Evolutionary conservation across 2,113 vertebrate genomes (phyloP).

Genomic region (Amphiprion ocellaris): DNA sequence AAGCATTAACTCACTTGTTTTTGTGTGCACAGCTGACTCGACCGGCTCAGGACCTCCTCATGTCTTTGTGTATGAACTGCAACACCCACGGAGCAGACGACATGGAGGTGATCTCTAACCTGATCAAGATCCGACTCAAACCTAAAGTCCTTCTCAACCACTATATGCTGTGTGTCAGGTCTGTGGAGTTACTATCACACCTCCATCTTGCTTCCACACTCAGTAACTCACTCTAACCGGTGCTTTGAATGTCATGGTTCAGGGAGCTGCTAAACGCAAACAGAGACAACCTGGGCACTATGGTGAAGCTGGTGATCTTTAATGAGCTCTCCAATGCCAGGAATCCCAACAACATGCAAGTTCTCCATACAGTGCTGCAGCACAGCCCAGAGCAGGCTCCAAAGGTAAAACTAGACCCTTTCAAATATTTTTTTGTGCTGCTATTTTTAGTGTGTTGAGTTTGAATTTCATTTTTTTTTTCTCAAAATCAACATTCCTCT

Average conservation of each 20-base stretch:
- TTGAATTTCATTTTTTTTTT: neutral
- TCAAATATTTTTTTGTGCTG: neutral
- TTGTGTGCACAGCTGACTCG: slow-evolving; percentile 88
- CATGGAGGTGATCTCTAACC: slow-evolving; percentile 96
- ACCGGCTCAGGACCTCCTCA: slow-evolving; percentile 97
- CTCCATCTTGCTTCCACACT: neutral
- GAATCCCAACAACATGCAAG: slow-evolving; percentile 99
- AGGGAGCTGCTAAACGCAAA: slow-evolving; percentile 96
- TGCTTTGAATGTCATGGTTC: slow-evolving; percentile 13
- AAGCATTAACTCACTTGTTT: neutral
- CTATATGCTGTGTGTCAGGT: slow-evolving; percentile 97
- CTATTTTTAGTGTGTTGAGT: neutral
- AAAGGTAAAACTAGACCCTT: slow-evolving; percentile 85
- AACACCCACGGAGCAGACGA: slow-evolving; percentile 93
- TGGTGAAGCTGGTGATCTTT: slow-evolving; percentile 98
- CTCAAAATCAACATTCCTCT: neutral
- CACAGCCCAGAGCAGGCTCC: slow-evolving; percentile 96
- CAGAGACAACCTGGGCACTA: slow-evolving; percentile 95
- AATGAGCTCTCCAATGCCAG: slow-evolving; percentile 97
- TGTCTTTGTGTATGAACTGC: slow-evolving; percentile 98
- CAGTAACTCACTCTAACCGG: neutral
- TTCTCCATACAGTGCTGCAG: slow-evolving; percentile 94
- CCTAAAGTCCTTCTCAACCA: slow-evolving; percentile 98
- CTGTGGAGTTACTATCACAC: slow-evolving; percentile 7
- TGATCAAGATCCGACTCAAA: slow-evolving; percentile 98